These are phyloP conservation scores for Megalopta genalis DNA, from an alignment of 1,140 invertebrate species.

Conservation along the genomic window DNA sequence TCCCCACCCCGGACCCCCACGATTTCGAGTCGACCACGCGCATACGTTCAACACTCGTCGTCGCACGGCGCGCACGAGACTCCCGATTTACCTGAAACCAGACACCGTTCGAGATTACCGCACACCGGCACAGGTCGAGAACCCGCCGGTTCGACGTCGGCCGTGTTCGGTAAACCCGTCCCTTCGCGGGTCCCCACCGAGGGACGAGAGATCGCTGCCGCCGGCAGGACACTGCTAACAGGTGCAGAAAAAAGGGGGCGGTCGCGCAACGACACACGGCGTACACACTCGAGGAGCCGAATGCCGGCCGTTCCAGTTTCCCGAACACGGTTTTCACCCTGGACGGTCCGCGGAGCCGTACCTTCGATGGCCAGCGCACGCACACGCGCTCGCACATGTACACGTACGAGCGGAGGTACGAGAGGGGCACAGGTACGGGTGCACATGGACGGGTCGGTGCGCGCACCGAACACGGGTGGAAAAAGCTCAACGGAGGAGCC, in stretches of 20 bases:
- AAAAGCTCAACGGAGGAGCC: conserved; percentile 18
- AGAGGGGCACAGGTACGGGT: too few relatives aligned
- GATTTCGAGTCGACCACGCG: conserved; percentile 32
- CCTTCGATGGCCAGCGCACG: too few relatives aligned
- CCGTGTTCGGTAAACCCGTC: too few relatives aligned
- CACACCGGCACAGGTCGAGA: neutral
- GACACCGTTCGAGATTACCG: conserved; percentile 1
- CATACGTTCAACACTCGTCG: conserved; percentile 18
- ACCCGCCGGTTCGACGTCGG: neutral
- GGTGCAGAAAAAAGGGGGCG: neutral
- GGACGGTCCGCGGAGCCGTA: too few relatives aligned
- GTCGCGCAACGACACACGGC: neutral
- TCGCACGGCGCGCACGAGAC: conserved; percentile 23
- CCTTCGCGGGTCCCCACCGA: too few relatives aligned
- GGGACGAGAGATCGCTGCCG: neutral
- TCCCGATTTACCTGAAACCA: conserved; percentile 1
- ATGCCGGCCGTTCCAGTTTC: too few relatives aligned
- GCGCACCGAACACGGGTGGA: conserved; percentile 18
- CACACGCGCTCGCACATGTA: too few relatives aligned
- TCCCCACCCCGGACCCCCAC: neutral
- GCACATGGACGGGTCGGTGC: neutral
- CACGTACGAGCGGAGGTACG: neutral
- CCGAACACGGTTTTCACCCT: too few relatives aligned
- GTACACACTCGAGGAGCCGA: too few relatives aligned
- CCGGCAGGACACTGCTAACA: neutral